Percentiles rank a stretch among this genome's conserved stretches.
Evolutionary conservation across 1,140 invertebrate genomes (phyloP).

Genomic region (Drosophila sechellia): DNA sequence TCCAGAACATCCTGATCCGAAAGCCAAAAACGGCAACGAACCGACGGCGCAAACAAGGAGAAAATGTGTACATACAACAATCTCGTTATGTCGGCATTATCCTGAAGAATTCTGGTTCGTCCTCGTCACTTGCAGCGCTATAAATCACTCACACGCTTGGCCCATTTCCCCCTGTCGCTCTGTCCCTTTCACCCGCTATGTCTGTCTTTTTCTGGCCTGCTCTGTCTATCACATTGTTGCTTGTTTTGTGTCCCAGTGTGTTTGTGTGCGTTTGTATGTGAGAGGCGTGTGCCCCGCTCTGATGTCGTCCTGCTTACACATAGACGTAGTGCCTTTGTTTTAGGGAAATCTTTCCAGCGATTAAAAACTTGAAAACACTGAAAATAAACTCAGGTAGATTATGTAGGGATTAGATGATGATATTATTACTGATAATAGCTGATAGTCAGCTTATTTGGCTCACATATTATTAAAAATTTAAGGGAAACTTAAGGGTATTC

Average conservation of each 20-base stretch:
- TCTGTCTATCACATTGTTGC: constrained; percentile 9
- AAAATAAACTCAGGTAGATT: neutral
- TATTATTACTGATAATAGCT: too few species aligned
- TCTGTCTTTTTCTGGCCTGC: neutral
- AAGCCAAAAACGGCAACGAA: constrained; percentile 36
- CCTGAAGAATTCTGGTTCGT: constrained; percentile 84
- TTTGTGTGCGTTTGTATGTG: constrained; percentile 36
- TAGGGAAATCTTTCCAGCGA: constrained; percentile 29
- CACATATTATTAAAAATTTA: neutral
- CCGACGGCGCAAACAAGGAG: constrained; percentile 60
- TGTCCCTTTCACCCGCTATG: constrained; percentile 1
- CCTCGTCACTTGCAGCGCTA: constrained; percentile 80
- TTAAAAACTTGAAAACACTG: constrained; percentile 38
- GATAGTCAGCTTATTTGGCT: too few species aligned
- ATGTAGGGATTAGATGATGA: too few species aligned
- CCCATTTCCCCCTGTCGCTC: constrained; percentile 54
- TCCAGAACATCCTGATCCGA: constrained; percentile 27
- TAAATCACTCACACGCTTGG: constrained; percentile 84
- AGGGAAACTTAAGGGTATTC: constrained; percentile 7
- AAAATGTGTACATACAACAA: constrained; percentile 83
- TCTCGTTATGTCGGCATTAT: constrained; percentile 84
- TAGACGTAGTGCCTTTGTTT: constrained; percentile 61
- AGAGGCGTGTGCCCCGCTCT: constrained; percentile 36
- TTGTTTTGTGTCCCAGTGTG: constrained; percentile 24
- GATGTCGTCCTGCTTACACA: constrained; percentile 62